Evolutionary conservation across 1,140 invertebrate genomes (phyloP), one percentile per base, ranked within the genome.

Genomic region (Cardiocondyla obscurior): DNA sequence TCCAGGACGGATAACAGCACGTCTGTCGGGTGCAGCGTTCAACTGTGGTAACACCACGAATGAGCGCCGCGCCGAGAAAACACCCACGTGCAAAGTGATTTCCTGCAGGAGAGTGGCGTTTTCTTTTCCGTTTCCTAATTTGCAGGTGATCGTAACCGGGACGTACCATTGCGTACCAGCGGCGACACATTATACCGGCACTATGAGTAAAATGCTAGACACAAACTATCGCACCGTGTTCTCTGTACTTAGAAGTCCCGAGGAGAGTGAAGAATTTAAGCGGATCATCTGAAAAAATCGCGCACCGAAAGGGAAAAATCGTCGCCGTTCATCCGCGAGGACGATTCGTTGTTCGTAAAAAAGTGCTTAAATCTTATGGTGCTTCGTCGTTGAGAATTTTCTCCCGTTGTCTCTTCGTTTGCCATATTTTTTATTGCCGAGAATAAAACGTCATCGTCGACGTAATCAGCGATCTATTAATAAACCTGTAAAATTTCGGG

Each of bases 241-340:
- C 85, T 90, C 91, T 91, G 90, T 93, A 90, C 92, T 93, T 93
- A 93, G 93, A 93, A 93, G 93, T 93, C 93, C 93, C 87, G 89
- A 90, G 82, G 76, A 90, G 90, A 90, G 91, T 90, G 85, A 90
- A 90, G 82, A 86, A 57, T 91, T 90, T 88, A 92, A 92, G 72
- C 90, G 89, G 70, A 86, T 88, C 82, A 83, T 91, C 79, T 92
- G 87, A 93, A 84, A 84, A 55, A 60, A 85, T 85, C 42, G 79
- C 22, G 16, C 28, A 39, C 5, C 33, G 6, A 36, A 4, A 33
- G n/a, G 2, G 30, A 16, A 19, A 22, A n/a, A 1, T 10, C 53
- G 2, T 19, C 16, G 42, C 70, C 46, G 16, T 55, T 53, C 39
- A 25, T 12, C 22, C 73, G 81, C 81, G 74, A 77, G 84, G 46